Evolutionary conservation across 2,888 invertebrate species (phyloP), one percentile per base, ranked within the genome.

Genomic region (Ceratothoa steindachneri): DNA sequence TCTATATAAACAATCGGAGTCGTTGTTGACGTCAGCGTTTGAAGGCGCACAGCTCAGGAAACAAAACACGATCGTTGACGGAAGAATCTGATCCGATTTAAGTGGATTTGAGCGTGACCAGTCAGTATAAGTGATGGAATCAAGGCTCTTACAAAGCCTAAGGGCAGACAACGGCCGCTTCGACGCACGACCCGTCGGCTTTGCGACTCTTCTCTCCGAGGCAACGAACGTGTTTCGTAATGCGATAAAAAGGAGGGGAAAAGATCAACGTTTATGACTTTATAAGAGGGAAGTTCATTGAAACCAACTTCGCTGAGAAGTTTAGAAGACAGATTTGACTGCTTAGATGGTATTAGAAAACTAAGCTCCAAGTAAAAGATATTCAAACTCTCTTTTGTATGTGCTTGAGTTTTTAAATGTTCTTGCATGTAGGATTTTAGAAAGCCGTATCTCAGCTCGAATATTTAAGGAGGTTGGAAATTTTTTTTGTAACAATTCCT

Each of bases 101-200:
- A 55, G 55, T 24, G 27, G 60, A 60, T 60, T 60, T 60, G 60
- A 60, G 60, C 60, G 60, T 60, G 60, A 60, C 60, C 60, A 60
- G 60, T 60, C 60, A 60, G 60, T 60, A 60, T 60, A 60, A 60
- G 60, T 60, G 60, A 60, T 60, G 60, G 60, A 60, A 60, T 60
- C 60, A 60, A 60, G 9, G 22, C 2, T 1, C 24, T 60, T 60
- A 60, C 3, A 7, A 60, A 24, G 24, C 22, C 60, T n/a, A 51
- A 3, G 52, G 19, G 52, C 15, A 2, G 24, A 7, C 1, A 60
- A 1, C 2, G 60, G 1, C 19, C 9, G 15, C 19, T 19, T 22
- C 24, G 5, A 19, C 7, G 15, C 19, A 7, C 7, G 15, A 7
- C 55, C 5, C 55, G 15, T 5, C 5, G 19, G 15, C 55, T 55